phyloP scores from a whole-genome alignment of 2,797 vertebrate genomes.

The Alfaro cultratus region DNA sequence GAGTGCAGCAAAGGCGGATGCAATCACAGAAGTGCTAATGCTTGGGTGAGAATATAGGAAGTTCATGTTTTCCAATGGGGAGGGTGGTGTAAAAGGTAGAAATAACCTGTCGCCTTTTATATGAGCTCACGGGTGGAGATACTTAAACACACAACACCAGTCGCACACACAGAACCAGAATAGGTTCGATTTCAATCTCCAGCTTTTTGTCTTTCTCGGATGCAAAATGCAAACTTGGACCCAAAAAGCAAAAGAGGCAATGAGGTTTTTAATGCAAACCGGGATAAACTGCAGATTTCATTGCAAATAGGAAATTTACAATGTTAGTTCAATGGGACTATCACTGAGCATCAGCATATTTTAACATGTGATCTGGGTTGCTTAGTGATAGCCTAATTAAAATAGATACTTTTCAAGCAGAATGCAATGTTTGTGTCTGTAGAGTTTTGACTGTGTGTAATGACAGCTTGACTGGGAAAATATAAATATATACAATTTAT shows the following conservation, averaged over 20 bases:
- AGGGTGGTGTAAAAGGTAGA: background rate
- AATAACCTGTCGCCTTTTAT: slow-evolving; percentile 18
- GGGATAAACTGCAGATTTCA: background rate
- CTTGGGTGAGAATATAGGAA: slow-evolving; percentile 29
- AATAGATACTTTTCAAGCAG: background rate
- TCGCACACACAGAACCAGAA: background rate
- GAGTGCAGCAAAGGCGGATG: slow-evolving; percentile 18
- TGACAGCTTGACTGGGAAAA: background rate
- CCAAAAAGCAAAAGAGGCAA: background rate
- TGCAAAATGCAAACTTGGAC: background rate
- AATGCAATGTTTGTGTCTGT: background rate
- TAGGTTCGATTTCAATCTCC: background rate
- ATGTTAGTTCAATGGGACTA: background rate
- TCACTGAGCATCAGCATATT: background rate
- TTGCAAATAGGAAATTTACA: background rate
- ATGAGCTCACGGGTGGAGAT: background rate
- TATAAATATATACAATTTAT: background rate
- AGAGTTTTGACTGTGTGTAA: background rate
- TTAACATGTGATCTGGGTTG: background rate
- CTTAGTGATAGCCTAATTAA: background rate
- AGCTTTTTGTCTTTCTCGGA: background rate
- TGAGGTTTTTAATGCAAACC: background rate
- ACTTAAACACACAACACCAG: background rate
- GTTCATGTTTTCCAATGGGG: slow-evolving; percentile 35
- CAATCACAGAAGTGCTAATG: slow-evolving; percentile 48